Evolutionary conservation across 2,113 vertebrate genomes (phyloP).

Genomic region (Verasper variegatus): DNA sequence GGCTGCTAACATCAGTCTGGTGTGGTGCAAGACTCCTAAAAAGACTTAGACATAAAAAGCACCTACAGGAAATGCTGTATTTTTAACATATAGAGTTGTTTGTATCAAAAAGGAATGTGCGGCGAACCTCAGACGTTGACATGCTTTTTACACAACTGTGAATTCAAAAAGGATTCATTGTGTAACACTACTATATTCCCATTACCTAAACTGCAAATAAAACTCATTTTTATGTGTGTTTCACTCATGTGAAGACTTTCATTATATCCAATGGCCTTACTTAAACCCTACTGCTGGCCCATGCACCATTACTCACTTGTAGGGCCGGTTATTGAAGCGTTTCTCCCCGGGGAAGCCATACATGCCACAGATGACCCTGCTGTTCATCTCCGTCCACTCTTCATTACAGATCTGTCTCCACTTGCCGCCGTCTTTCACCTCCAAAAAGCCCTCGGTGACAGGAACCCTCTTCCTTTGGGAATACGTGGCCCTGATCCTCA

Average conservation of each 20-base stretch:
- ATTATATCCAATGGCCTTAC: background rate
- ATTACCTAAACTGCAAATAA: slow-evolving; percentile 1
- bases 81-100: slow-evolving; percentile 9
- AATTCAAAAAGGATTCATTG: background rate
- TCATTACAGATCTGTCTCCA: slow-evolving; percentile 95
- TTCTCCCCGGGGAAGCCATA: slow-evolving; percentile 92
- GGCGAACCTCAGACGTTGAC: background rate
- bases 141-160: background rate
- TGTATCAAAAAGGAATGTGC: background rate
- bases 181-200: background rate
- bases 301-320: slow-evolving; percentile 87
- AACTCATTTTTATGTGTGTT: background rate
- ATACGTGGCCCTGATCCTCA: slow-evolving; percentile 90
- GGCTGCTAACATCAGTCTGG: slow-evolving; percentile 22
- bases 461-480: slow-evolving; percentile 89
- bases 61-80: background rate
- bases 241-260: background rate
- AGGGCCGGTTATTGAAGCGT: slow-evolving; percentile 88
- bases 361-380: slow-evolving; percentile 94
- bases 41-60: slow-evolving; percentile 5
- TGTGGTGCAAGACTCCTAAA: slow-evolving; percentile 14
- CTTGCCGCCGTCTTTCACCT: slow-evolving; percentile 89
- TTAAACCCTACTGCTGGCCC: background rate
- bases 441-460: slow-evolving; percentile 92
- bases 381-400: slow-evolving; percentile 88